A percentile compares a stretch with the other conserved stretches of the same genome.
Evolutionary conservation across 2,113 vertebrate genomes (phyloP).

Genomic region (Tragelaphus strepsiceros): DNA sequence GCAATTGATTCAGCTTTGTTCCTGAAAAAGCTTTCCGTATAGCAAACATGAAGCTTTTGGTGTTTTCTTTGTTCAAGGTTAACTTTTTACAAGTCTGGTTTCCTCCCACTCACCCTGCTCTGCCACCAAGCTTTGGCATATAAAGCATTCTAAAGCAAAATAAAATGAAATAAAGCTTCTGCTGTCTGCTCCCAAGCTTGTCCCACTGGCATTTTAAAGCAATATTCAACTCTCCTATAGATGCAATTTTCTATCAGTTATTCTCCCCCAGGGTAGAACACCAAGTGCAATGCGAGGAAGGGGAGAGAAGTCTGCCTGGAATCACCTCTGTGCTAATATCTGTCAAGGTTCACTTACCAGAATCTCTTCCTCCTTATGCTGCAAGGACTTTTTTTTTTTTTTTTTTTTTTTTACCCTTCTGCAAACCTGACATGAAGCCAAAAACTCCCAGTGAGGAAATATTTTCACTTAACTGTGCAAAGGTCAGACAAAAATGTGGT

Average conservation of each 20-base stretch:
- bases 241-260: constrained; percentile 59
- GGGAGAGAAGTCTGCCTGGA: neutral
- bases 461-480: constrained; percentile 60
- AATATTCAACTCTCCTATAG: neutral
- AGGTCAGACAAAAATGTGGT: constrained; percentile 61
- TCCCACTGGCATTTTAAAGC: constrained; percentile 61
- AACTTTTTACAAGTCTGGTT: constrained; percentile 56
- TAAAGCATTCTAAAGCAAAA: constrained; percentile 54
- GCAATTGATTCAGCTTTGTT: neutral
- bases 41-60: neutral
- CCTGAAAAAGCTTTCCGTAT: neutral
- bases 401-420: neutral
- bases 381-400: neutral
- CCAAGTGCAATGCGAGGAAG: constrained; percentile 3
- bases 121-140: constrained; percentile 28
- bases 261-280: constrained; percentile 34
- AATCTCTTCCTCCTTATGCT: neutral
- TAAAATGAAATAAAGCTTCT: constrained; percentile 52
- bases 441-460: constrained; percentile 48
- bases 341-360: constrained; percentile 3
- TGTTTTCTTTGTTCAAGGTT: constrained; percentile 51
- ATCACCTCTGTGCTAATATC: neutral
- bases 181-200: constrained; percentile 56
- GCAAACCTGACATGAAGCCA: constrained; percentile 48
- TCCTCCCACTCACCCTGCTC: neutral